phyloP scores from a whole-genome alignment of 2,888 invertebrate genomes.

The Lycaena phlaeas region DNA sequence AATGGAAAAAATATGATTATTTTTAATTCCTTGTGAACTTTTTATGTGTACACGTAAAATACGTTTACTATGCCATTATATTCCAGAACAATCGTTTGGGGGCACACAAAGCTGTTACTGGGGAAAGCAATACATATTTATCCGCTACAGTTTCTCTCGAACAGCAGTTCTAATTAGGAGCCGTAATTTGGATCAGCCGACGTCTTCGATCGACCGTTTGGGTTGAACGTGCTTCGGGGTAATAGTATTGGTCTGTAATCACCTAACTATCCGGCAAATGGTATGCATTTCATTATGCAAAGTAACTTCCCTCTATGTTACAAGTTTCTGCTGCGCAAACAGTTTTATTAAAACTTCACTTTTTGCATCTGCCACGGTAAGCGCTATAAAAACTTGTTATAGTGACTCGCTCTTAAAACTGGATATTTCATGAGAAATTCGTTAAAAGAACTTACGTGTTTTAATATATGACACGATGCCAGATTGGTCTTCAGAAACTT shows the following conservation, averaged over 20 bases:
- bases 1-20: too few species aligned
- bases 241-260: conserved; percentile 8
- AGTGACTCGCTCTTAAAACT: too few species aligned
- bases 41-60: too few species aligned
- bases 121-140: neutral
- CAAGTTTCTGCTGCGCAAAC: neutral
- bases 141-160: neutral
- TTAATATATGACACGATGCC: too few species aligned
- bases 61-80: too few species aligned
- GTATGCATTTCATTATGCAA: conserved; percentile 5
- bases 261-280: conserved; percentile 25
- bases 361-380: conserved; percentile 1
- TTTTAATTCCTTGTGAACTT: too few species aligned
- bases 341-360: neutral
- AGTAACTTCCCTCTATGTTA: conserved; percentile 1
- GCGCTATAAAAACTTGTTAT: neutral
- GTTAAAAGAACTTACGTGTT: too few species aligned
- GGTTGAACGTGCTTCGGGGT: conserved; percentile 10
- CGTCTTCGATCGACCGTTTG: conserved; percentile 5
- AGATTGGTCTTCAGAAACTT: too few species aligned
- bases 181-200: conserved; percentile 7
- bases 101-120: too few species aligned
- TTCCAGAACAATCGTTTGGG: too few species aligned
- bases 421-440: too few species aligned
- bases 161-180: conserved; percentile 10